A percentile compares a stretch with the other conserved stretches of the same genome.
These are phyloP conservation scores for Dinothrombium tinctorium DNA, from an alignment of 1,140 invertebrate species.

Conservation along the genomic window DNA sequence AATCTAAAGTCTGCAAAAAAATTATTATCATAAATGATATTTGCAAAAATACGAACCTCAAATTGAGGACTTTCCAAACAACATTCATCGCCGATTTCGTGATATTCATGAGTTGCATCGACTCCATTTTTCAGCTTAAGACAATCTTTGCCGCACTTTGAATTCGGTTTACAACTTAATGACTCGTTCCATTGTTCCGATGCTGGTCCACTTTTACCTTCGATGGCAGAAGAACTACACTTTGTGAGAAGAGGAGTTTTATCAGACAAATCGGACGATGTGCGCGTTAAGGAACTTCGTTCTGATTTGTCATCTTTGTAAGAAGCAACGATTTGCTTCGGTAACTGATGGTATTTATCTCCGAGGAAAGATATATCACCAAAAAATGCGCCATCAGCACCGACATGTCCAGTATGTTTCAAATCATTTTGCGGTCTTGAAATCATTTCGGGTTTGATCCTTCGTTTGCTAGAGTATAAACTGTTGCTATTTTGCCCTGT, in stretches of 20 bases:
- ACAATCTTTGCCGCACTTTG: background rate
- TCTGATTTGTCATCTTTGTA: conserved; percentile 54
- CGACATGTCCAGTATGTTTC: conserved; percentile 88
- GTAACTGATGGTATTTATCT: conserved; percentile 45
- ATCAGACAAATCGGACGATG: conserved; percentile 20
- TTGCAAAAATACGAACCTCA: conserved; percentile 22
- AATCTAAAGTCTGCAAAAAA: conserved; percentile 45
- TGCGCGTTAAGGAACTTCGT: conserved; percentile 19
- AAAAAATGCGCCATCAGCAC: conserved; percentile 84
- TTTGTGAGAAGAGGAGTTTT: conserved; percentile 20
- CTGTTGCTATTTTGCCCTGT: conserved; percentile 24
- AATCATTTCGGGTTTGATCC: conserved; percentile 74
- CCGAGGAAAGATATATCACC: conserved; percentile 71
- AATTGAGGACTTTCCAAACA: conserved; percentile 28
- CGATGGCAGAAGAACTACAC: conserved; percentile 11
- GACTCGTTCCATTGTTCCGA: conserved; percentile 9
- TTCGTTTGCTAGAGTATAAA: conserved; percentile 32
- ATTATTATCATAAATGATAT: background rate
- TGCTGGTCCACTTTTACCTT: too few species aligned
- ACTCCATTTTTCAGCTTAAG: background rate
- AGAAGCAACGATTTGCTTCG: conserved; percentile 58
- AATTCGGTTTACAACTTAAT: background rate
- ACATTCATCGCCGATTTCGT: conserved; percentile 75
- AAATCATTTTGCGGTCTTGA: conserved; percentile 86
- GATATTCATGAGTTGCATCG: conserved; percentile 44